A percentile compares a stretch with the other conserved stretches of the same genome.
These are phyloP conservation scores for Lasioglossum leucozonium DNA, from an alignment of 2,888 invertebrate genomes.

Conservation along the genomic window DNA sequence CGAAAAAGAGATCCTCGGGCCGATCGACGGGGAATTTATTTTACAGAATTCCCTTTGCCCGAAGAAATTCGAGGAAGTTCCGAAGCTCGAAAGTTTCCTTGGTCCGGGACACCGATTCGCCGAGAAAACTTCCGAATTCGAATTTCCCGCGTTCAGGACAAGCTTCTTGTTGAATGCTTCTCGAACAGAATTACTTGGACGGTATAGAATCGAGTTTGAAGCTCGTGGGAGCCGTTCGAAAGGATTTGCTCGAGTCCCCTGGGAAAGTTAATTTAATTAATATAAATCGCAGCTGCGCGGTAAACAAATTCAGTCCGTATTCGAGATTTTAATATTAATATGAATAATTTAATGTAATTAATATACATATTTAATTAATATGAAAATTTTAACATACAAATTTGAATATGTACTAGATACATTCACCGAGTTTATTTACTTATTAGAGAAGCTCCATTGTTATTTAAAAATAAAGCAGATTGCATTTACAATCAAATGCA, in stretches of 20 bases:
- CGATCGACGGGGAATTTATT: not conserved
- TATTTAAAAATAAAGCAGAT: not conserved
- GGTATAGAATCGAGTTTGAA: not conserved
- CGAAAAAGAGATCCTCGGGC: not conserved
- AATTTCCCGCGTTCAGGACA: not conserved
- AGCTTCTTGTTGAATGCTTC: not conserved
- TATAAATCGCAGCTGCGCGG: not conserved
- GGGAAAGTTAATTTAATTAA: not conserved
- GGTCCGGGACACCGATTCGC: not conserved
- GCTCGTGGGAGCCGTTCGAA: not conserved
- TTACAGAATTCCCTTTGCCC: not conserved
- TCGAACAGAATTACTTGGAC: not conserved
- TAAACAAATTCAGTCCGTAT: not conserved
- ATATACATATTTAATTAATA: too few relatives aligned
- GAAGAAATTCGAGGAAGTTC: not conserved
- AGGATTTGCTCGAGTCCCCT: not conserved
- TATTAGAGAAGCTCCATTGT: not conserved
- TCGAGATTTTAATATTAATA: too few relatives aligned
- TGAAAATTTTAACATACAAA: too few relatives aligned
- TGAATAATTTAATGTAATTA: too few relatives aligned
- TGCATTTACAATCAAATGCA: not conserved
- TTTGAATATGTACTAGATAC: too few relatives aligned
- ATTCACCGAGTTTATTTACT: not conserved
- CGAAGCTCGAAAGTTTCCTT: not conserved
- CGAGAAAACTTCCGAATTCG: not conserved